Evolutionary conservation across 2,888 invertebrate species (phyloP).

Genomic region (Sacculina carcini): DNA sequence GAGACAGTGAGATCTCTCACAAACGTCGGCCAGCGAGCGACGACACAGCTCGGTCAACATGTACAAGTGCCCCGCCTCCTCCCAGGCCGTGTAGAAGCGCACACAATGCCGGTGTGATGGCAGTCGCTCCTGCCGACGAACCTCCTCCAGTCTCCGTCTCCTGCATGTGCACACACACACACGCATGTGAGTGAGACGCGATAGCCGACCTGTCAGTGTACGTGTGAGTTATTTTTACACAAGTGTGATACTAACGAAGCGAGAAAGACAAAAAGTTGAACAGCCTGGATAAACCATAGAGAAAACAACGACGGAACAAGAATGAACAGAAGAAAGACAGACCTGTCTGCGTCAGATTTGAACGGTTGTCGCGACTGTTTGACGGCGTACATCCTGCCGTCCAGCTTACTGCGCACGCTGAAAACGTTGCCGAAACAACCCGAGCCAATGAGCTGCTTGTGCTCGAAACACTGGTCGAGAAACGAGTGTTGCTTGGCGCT

Average conservation of each 20-base stretch:
- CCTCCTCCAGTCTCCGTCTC: slow-evolving; percentile 32
- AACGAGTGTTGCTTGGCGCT: slow-evolving; percentile 25
- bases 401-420: slow-evolving; percentile 34
- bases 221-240: too few species aligned
- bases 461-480: slow-evolving; percentile 38
- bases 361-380: slow-evolving; percentile 36
- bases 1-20: slow-evolving; percentile 28
- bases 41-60: slow-evolving; percentile 43
- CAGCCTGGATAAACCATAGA: neutral
- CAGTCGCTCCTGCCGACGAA: slow-evolving; percentile 37
- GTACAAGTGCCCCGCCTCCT: slow-evolving; percentile 36
- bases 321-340: slow-evolving; percentile 9
- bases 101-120: slow-evolving; percentile 39
- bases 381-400: slow-evolving; percentile 38
- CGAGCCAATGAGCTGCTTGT: slow-evolving; percentile 33
- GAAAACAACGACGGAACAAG: neutral
- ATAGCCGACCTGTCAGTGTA: too few species aligned
- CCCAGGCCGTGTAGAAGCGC: slow-evolving; percentile 40
- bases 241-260: too few species aligned
- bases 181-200: neutral
- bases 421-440: slow-evolving; percentile 51
- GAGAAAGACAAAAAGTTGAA: neutral
- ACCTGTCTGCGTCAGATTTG: slow-evolving; percentile 30
- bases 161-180: too few species aligned
- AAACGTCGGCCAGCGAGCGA: slow-evolving; percentile 31